phyloP scores from a whole-genome alignment of 2,797 vertebrate genomes.

The Cirrhinus mrigala region DNA sequence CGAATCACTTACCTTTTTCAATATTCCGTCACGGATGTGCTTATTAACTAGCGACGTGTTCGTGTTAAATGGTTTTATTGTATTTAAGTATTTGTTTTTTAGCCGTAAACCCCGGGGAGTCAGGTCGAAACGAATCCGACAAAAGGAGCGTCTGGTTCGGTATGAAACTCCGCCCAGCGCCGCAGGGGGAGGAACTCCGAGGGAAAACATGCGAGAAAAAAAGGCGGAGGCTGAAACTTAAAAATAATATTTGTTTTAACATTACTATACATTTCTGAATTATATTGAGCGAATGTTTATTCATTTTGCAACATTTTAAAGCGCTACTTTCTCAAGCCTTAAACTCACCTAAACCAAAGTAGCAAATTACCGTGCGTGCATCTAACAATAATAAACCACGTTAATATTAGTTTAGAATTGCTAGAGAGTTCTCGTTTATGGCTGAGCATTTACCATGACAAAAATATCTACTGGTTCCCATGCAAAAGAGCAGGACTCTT shows the following conservation, averaged over 20 bases:
- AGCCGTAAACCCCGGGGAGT: constrained; percentile 82
- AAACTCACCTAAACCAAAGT: neutral
- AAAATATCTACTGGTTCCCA: neutral
- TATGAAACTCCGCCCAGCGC: constrained; percentile 88
- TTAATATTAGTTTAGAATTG: neutral
- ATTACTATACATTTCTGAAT: neutral
- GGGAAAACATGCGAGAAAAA: constrained; percentile 74
- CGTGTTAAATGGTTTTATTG: constrained; percentile 56
- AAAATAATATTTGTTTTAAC: constrained; percentile 17
- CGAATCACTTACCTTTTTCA: constrained; percentile 71
- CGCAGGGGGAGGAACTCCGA: constrained; percentile 87
- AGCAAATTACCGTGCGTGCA: neutral
- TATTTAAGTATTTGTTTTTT: constrained; percentile 71
- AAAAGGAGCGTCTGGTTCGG: constrained; percentile 87
- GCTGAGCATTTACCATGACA: neutral
- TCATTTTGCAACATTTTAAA: constrained; percentile 2
- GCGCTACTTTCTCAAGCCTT: neutral
- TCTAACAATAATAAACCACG: neutral
- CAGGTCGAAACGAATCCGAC: constrained; percentile 84
- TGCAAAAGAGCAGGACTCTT: neutral
- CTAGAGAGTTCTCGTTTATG: neutral
- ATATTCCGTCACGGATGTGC: constrained; percentile 39
- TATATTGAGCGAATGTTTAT: neutral
- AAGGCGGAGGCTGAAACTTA: constrained; percentile 68
- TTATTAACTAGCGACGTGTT: constrained; percentile 52